These are phyloP conservation scores for Trachelus stipa DNA, from an alignment of 2,888 invertebrate species.

Conservation along the genomic window DNA sequence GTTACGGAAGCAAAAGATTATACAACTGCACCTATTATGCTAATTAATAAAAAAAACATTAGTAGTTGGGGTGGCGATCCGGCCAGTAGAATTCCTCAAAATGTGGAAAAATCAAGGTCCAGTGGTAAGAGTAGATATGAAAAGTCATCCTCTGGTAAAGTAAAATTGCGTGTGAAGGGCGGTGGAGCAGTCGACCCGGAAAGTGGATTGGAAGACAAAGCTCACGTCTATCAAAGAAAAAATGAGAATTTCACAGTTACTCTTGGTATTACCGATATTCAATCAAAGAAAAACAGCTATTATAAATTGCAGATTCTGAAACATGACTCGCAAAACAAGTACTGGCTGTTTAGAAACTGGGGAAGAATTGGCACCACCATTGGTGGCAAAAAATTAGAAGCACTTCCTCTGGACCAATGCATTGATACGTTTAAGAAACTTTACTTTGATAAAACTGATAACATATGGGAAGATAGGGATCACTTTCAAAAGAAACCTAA, in stretches of 20 bases:
- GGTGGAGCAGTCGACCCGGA: conserved; percentile 95
- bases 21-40: conserved; percentile 73
- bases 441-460: conserved; percentile 86
- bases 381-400: conserved; percentile 78
- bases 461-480: conserved; percentile 77
- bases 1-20: conserved; percentile 76
- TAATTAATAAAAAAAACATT: conserved; percentile 79
- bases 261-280: conserved; percentile 87
- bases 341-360: conserved; percentile 92
- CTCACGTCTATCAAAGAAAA: conserved; percentile 79
- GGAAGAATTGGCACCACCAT: conserved; percentile 96
- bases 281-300: conserved; percentile 89
- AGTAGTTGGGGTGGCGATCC: conserved; percentile 87
- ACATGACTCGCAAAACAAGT: conserved; percentile 75
- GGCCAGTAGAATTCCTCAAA: conserved; percentile 68
- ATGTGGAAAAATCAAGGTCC: conserved; percentile 71
- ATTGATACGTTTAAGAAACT: conserved; percentile 72
- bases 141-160: conserved; percentile 71
- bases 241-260: conserved; percentile 81
- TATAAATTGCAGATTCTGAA: conserved; percentile 94
- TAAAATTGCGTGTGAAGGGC: conserved; percentile 79
- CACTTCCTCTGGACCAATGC: conserved; percentile 70
- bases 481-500: conserved; percentile 74
- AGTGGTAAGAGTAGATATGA: conserved; percentile 74
- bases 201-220: conserved; percentile 79